Percentiles rank a stretch among this genome's conserved stretches.
Conservation (phyloP, 1,140 invertebrate species). For the Bombus breviceps region DNA sequence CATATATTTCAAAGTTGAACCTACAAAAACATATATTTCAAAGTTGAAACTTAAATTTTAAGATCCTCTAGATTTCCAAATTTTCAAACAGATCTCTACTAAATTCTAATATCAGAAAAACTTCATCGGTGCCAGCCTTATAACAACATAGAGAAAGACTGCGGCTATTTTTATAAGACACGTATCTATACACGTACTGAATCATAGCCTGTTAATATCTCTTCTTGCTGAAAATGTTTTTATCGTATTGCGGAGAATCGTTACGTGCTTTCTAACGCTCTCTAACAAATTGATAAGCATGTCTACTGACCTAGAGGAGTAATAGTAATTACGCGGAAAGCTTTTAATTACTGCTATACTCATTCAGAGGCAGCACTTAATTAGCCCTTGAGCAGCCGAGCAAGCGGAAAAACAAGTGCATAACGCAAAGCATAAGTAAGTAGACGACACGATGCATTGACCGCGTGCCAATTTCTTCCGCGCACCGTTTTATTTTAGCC, state of each 20-base stretch:
- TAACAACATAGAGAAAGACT: not conserved
- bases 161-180: not conserved
- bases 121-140: not conserved
- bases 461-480: not conserved
- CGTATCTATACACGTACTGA: not conserved
- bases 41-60: not conserved
- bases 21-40: not conserved
- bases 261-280: not conserved
- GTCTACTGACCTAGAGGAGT: not conserved
- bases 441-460: too few relatives aligned
- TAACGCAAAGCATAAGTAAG: not conserved
- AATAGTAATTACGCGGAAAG: not conserved
- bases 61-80: too few relatives aligned
- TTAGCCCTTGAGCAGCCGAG: not conserved
- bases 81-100: not conserved
- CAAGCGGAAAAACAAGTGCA: not conserved
- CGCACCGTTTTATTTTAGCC: not conserved
- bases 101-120: not conserved
- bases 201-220: not conserved
- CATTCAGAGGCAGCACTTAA: not conserved
- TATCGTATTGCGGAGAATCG: not conserved
- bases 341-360: conserved; percentile 23
- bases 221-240: not conserved
- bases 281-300: not conserved
- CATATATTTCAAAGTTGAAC: not conserved